These are phyloP conservation scores for Malurus melanocephalus DNA, from an alignment of 2,113 vertebrate genomes.

Conservation along the genomic window DNA sequence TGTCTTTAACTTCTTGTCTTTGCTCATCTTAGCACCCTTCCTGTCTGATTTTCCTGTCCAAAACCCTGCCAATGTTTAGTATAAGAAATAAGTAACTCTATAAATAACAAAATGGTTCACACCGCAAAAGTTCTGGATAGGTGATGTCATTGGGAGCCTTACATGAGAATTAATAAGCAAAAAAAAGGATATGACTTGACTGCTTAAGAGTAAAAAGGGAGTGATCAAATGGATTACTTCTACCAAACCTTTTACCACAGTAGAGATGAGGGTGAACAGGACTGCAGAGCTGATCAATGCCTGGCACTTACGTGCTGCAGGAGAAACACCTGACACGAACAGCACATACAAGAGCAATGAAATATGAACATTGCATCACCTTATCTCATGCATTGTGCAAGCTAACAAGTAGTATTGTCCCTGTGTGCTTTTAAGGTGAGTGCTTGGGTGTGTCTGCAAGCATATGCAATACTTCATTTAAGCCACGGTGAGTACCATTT, in stretches of 20 bases:
- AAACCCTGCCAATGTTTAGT: background rate
- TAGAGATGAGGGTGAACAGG: background rate
- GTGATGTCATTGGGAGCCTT: background rate
- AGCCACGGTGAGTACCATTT: background rate
- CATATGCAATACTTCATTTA: background rate
- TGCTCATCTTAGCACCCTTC: background rate
- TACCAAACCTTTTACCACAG: background rate
- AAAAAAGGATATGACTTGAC: background rate
- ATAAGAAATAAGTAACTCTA: background rate
- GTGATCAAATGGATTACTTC: background rate
- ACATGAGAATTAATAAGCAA: background rate
- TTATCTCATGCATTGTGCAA: conserved; percentile 34
- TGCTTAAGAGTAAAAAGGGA: background rate
- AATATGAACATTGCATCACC: background rate
- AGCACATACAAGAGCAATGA: background rate
- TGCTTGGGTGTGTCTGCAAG: conserved; percentile 30
- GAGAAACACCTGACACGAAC: background rate
- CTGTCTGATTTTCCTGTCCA: background rate
- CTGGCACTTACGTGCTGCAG: background rate
- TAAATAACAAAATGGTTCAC: conserved; percentile 17
- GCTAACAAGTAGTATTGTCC: background rate
- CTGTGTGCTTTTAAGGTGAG: conserved; percentile 23
- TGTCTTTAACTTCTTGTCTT: background rate
- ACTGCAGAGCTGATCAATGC: background rate
- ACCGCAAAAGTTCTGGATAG: background rate